Evolutionary conservation across 92 coral and sea anemone genomes (phyloP), one percentile per base, ranked within the genome.

Genomic region (Palythoa grandiflora): DNA sequence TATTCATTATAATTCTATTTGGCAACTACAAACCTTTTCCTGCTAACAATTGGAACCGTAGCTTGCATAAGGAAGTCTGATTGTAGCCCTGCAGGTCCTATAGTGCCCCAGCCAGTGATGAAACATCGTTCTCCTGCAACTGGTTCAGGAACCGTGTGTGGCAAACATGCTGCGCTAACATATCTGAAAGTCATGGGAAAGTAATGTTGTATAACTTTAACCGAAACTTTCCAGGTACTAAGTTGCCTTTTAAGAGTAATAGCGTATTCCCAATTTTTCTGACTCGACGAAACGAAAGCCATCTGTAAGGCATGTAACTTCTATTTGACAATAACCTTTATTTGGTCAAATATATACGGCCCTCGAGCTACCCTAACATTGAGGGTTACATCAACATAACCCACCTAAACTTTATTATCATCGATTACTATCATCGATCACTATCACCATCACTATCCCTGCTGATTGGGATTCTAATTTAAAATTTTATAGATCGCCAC

Each of bases 41-140:
- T 37, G 19, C 83, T 57, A 9, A 78, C 83, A 15, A 78, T 55
- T 53, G 83, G 83, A 54, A 54, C 83, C 19, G 40, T 35, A 4
- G 83, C 83, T 59, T 78, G 83, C 83, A 78, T 78, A 21, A 78
- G 83, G 47, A 21, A 1, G 9, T 78, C 21, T 15, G 83, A 21
- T 11, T 7, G 47, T 1, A 3, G 3, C 50, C 77, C 53, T 10
- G 39, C 21, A 4, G 50, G 1, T 1, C 16, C 2, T 15, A 38
- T 21, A 14, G 50, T 38, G 11, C 77, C 77, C 77, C 77, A 72
- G 8, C 77, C 77, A 10, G 77, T 72, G 77, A 72, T 72, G 19
- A 38, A 73, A 15, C 77, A 73, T 10, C 1, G 14, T 40, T 73
- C 13, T 11, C 52, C 38, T 16, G 50, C 53, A 16, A 48, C 11